Evolutionary conservation across 2,888 invertebrate genomes (phyloP), one percentile per base, ranked within the genome.

Genomic region (Timema cristinae): DNA sequence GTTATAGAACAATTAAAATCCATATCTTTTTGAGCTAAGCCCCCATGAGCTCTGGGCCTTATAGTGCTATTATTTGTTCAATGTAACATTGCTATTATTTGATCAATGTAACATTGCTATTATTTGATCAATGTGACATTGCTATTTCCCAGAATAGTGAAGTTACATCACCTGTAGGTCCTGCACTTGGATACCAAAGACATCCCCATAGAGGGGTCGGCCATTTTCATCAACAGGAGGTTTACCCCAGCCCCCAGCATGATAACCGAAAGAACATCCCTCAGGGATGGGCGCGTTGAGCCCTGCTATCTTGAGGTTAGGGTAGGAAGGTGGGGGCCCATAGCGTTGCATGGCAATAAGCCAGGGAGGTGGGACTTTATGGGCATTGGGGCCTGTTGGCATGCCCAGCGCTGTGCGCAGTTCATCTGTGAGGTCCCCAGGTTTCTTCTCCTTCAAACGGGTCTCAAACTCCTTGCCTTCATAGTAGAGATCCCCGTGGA

Each of bases 391-490:
- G 0, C 98, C 99, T 10, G 98, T 93, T 0, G 99, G 99, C 98
- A 99, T 99, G 50, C 99, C 99, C 67, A 99, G 86, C 0, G 99
- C 97, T 5, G 97, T 97, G 68, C 98, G 86, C 74, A 99, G 82
- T 79, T 99, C 98, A 81, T 98, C 98, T 0, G 96, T 93, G 52
- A 99, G 83, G 81, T 98, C 97, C 0, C 99, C 99, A 0, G 99
- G 99, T 80, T 99, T 99, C 84, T 99, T 99, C 82, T 99, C 98
- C 73, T 96, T 95, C 73, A 99, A 85, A 52, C 97, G 87, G 0
- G 98, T 98, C 83, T 99, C 99, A 81, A 97, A 97, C 84, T 99
- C 99, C 82, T 98, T 98, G 63, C 98, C 98, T 83, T 99, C 98
- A 81, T 98, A 99, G 82, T 99, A 99, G 9, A 99, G 85, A 84